A percentile compares a stretch with the other conserved stretches of the same genome.
Conservation (phyloP, 2,888 invertebrate genomes). For the Celastrina argiolus region DNA sequence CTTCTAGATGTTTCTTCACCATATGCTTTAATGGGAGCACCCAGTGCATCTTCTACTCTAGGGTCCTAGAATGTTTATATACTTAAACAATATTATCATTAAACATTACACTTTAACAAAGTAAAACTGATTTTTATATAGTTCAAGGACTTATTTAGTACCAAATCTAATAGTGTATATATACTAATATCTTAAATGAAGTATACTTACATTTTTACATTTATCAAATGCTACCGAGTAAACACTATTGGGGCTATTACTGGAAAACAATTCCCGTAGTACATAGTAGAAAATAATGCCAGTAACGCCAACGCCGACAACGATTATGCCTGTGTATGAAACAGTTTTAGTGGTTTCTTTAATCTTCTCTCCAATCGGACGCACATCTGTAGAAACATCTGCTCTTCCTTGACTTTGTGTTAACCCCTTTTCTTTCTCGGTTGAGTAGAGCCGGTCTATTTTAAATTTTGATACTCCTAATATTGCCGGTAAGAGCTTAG, state of each 20-base stretch:
- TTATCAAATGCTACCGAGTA: constrained; percentile 87
- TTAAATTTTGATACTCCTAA: constrained; percentile 44
- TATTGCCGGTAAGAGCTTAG: constrained; percentile 44
- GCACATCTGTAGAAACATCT: constrained; percentile 77
- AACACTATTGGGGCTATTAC: constrained; percentile 90
- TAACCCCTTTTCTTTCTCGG: constrained; percentile 51
- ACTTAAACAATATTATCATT: too few species aligned
- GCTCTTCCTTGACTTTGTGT: constrained; percentile 57
- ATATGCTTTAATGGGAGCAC: constrained; percentile 92
- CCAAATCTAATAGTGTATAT: too few species aligned
- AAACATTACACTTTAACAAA: too few species aligned
- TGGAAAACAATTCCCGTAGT: constrained; percentile 91
- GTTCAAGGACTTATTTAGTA: too few species aligned
- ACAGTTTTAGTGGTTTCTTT: constrained; percentile 94
- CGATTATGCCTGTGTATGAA: constrained; percentile 89
- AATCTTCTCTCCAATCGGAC: constrained; percentile 85
- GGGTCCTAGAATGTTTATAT: constrained; percentile 71
- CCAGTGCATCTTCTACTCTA: constrained; percentile 88
- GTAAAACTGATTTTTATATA: too few species aligned
- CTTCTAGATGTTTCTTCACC: constrained; percentile 92
- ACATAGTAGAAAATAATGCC: constrained; percentile 90
- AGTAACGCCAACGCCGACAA: constrained; percentile 88
- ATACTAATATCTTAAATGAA: background rate
- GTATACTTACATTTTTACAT: constrained; percentile 79
- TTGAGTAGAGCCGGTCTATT: constrained; percentile 48